Base-by-base conservation (phyloP, 2,797 vertebrate genomes). In the Rhabdomys pumilio region DNA sequence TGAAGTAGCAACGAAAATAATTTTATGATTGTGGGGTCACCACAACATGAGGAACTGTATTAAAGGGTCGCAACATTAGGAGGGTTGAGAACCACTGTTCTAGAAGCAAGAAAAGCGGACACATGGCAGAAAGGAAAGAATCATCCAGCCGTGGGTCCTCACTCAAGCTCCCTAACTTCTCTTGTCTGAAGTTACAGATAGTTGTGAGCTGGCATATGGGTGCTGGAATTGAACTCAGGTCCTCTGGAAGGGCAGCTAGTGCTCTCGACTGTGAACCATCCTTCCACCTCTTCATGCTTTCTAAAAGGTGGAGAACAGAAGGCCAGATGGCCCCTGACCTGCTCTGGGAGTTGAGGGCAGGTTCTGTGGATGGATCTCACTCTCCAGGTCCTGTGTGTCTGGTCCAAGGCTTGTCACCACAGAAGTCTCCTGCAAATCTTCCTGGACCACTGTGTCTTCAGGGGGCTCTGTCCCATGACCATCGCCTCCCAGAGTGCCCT, bases 241-340 rank as follows among this genome's bases (percentile, higher is more conserved):
- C 12, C 44, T 53, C 63, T 69, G 44, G 17, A 53, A 86, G 19
- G 19, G 6, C 83, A 69, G 63, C 29, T 22, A 53, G 34, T 53
- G 63, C 63, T 86, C 63, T n/a, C 6, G 34, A 24, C 83, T 53
- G 2, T n/a, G 63, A 53, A 12, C 63, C 63, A 24, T 10, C 47
- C 17, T 83, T 19, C 50, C 10, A 61, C 84, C n/a, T 24, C n/a
- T 75, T 9, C 69, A 11, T 0, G 26, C 22, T 75, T 95, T 59
- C 90, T 29, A 29, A 59, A 72, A 84, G 63, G 69, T 34, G 12
- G 29, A 11, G 50, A 63, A 24, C 22, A 6, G 1, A n/a, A 44
- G 55, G 31, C 7, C 17, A 92, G 80, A 15, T 20, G 34, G n/a
- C 8, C 50, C 22, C 97, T 93, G 15, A 96, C 98, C 95, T 96